Evolutionary conservation across 2,797 vertebrate species (phyloP), one percentile per base, ranked within the genome.

Genomic region (Gambelia wislizenii): DNA sequence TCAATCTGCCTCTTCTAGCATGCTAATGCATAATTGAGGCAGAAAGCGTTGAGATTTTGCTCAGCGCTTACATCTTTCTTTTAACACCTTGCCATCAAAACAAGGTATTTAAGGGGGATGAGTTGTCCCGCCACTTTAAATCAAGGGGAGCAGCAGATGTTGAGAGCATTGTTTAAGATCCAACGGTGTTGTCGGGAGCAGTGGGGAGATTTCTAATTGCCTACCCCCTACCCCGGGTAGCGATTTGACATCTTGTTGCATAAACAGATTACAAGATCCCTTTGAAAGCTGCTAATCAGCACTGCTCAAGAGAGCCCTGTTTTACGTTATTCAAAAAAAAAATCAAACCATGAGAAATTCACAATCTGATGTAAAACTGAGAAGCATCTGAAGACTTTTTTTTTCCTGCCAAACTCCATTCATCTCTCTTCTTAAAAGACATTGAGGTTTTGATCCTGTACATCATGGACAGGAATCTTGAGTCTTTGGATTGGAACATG

Each of bases 21-120:
- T 79, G 13, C 0, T 6, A 67, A 91, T 86, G 86, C 88, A 89
- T 93, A 87, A 87, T 47, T 16, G 88, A 92, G 91, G 93, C 93
- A 91, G 91, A 89, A 44, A 75, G 44, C 52, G 42, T 84, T 4
- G 6, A 92, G 93, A 88, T 93, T 93, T 92, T 84, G 85, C 87
- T 92, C 75, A 0, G 3, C 89, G 89, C 90, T 44, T 93, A 92
- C 85, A 91, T 56, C 61, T 42, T 81, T 90, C 87, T 94, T 25
- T 90, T 82, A 89, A 36, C 1, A 0, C 47, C 56, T 79, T 87
- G 88, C 67, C 49, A 80, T 93, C 95, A 94, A 93, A 94, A 88
- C 44, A 69, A 30, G 1, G 52, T 39, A 56, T 85, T 89, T 72
- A 80, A 74, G 56, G 84, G 83, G 91, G 92, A 74, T 0, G 0